Percentiles rank a stretch among this genome's conserved stretches.
Conservation (phyloP, 1,140 invertebrate species). For the Mycetomoellerius zeteki region DNA sequence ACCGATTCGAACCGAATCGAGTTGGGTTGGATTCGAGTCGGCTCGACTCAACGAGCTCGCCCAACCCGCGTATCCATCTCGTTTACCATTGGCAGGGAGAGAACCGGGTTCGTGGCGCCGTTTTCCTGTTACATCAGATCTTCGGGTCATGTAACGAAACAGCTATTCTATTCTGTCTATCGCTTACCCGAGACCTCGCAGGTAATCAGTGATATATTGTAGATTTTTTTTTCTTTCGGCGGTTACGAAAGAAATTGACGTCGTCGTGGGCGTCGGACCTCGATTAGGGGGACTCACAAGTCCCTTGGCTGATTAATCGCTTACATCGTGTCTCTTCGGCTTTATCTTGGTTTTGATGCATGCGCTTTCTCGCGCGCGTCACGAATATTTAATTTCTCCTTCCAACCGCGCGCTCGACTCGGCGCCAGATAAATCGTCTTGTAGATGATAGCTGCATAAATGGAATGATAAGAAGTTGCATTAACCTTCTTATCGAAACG, state of each 20-base stretch:
- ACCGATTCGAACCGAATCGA: conserved; percentile 43
- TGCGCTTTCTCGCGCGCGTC: conserved; percentile 47
- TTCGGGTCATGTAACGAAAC: conserved; percentile 29
- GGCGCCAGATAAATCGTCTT: conserved; percentile 48
- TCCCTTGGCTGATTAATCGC: conserved; percentile 47
- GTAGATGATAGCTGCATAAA: conserved; percentile 53
- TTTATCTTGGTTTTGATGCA: conserved; percentile 59
- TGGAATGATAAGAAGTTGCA: conserved; percentile 39
- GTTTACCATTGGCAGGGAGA: neutral
- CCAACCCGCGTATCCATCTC: conserved; percentile 16
- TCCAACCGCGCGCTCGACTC: neutral
- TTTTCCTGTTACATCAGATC: conserved; percentile 35
- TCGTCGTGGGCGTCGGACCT: conserved; percentile 5
- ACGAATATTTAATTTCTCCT: conserved; percentile 54
- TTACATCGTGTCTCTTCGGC: conserved; percentile 40
- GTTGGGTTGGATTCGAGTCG: conserved; percentile 8
- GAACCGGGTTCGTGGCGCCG: neutral
- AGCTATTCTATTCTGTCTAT: conserved; percentile 34
- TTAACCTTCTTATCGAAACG: conserved; percentile 22
- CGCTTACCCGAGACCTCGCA: conserved; percentile 28
- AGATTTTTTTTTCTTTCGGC: conserved; percentile 27
- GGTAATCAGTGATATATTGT: conserved; percentile 62
- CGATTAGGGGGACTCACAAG: neutral
- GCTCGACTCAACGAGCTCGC: conserved; percentile 15
- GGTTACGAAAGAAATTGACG: conserved; percentile 52